Evolutionary conservation across 2,888 invertebrate species (phyloP).

Genomic region (Eurytoma californica): DNA sequence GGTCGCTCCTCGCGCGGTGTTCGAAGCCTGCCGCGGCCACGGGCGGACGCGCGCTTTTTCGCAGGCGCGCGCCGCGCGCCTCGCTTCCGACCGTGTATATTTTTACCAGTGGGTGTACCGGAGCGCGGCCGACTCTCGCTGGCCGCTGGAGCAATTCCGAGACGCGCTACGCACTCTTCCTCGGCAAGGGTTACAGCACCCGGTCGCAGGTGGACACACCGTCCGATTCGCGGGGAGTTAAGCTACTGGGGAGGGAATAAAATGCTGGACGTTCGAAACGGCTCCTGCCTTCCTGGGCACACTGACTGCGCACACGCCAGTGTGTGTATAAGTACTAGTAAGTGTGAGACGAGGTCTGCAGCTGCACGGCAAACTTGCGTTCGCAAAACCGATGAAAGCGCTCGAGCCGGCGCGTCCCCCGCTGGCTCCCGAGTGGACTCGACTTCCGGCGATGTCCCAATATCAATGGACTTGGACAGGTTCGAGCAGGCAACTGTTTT

Average conservation of each 20-base stretch:
- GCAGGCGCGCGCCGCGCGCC: background rate
- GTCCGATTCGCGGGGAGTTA: background rate
- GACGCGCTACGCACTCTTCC: no score
- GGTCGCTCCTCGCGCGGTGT: no score
- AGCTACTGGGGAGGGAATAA: no score
- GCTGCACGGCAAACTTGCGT: background rate
- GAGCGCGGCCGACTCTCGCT: no score
- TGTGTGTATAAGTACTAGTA: background rate
- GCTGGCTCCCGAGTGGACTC: conserved; percentile 19
- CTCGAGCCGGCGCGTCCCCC: conserved; percentile 27
- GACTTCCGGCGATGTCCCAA: conserved; percentile 35
- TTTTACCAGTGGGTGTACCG: background rate
- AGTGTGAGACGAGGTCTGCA: background rate
- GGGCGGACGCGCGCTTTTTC: conserved; percentile 1
- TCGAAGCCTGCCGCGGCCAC: no score
- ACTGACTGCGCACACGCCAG: background rate
- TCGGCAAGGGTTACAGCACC: no score
- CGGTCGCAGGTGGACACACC: background rate
- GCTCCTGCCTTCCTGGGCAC: background rate
- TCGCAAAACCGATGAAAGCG: conserved; percentile 39
- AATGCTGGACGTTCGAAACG: background rate
- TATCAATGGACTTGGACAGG: background rate
- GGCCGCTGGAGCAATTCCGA: no score
- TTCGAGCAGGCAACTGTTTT: conserved; percentile 35
- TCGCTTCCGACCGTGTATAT: no score